Evolutionary conservation across 2,113 vertebrate genomes (phyloP), one percentile per base, ranked within the genome.

Genomic region (Neotoma lepida): DNA sequence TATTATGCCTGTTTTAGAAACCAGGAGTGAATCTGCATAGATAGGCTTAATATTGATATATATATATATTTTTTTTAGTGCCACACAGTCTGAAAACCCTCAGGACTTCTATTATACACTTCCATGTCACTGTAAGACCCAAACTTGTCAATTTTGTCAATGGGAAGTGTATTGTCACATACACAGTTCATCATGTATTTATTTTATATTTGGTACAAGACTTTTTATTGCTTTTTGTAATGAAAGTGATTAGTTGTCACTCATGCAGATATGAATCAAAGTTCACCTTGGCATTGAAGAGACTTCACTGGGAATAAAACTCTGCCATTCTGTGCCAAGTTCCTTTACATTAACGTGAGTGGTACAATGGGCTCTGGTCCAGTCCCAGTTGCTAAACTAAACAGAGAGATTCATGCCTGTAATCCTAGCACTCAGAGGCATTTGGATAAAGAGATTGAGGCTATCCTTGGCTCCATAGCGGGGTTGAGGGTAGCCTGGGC

Each of bases 171-270:
- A 85, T 87, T 41, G 41, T 51, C 89, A 89, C 35, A 66, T 35
- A 33, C 49, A 84, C 24, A 61, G n/a, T 80, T 71, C 68, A 82
- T 22, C 46, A 41, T 14, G 4, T 86, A 74, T 89, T 88, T 89
- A 41, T 95, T 91, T 94, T 91, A 58, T 89, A 77, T 93, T 88
- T 93, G 41, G 85, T 44, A 5, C 12, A 86, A 86, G 28, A 89
- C 2, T 84, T 63, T 74, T 93, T 58, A 85, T 54, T 85, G 51
- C 13, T 91, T 91, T 88, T 64, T 87, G 24, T 86, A 81, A 90
- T 88, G 66, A 93, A 93, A 94, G 58, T 58, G 80, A 88, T 35
- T 74, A 15, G 35, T 28, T 66, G 28, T 51, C 13, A 1, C 93
- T 78, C 39, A 70, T 93, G 66, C 24, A 93, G 46, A 86, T 84